Evolutionary conservation across 2,888 invertebrate genomes (phyloP).

Genomic region (Meiosimyza decipiens): DNA sequence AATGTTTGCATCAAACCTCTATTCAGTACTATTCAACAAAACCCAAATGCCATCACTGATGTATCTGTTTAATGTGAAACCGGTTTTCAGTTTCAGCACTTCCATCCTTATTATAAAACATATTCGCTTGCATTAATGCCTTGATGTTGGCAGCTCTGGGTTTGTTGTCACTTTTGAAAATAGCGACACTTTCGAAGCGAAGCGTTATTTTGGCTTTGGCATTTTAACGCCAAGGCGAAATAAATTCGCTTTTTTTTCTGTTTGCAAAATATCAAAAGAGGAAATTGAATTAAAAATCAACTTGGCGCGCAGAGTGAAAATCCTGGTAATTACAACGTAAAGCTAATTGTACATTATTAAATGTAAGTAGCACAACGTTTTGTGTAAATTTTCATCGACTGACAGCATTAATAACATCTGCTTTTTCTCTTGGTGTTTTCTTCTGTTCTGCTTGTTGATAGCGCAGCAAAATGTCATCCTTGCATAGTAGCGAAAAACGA

Average conservation of each 20-base stretch:
- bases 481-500: neutral
- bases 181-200: conserved; percentile 36
- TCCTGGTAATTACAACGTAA: neutral
- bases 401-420: conserved; percentile 1
- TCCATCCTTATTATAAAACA: too few species aligned
- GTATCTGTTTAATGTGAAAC: too few species aligned
- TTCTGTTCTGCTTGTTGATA: neutral
- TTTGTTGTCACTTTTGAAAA: conserved; percentile 41
- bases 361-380: neutral
- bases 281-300: neutral
- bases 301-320: neutral
- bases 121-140: conserved; percentile 20
- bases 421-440: neutral
- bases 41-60: too few species aligned
- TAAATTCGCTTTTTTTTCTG: neutral
- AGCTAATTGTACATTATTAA: neutral
- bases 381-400: neutral
- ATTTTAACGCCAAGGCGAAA: neutral
- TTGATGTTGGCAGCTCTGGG: conserved; percentile 37
- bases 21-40: too few species aligned
- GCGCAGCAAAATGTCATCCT: conserved; percentile 20
- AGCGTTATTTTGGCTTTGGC: conserved; percentile 40
- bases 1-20: too few species aligned
- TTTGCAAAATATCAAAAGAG: neutral
- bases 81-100: too few species aligned